Conservation (phyloP, 2,888 invertebrate genomes). For the Diaperis boleti region DNA sequence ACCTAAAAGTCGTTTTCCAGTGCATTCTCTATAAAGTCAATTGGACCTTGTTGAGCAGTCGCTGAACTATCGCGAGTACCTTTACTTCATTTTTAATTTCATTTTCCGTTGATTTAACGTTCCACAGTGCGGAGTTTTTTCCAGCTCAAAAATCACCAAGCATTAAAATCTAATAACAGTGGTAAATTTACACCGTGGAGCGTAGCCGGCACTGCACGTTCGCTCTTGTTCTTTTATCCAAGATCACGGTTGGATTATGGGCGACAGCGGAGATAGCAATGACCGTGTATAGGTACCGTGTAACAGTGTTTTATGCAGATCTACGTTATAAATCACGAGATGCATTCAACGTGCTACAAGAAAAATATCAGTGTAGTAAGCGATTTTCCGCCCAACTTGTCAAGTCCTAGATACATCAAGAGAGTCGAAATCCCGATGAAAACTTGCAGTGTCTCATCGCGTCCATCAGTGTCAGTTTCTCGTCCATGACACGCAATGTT, state of each 20-base stretch:
- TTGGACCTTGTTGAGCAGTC: no score
- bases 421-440: no score
- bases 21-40: no score
- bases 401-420: conserved; percentile 5
- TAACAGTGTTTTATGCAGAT: conserved; percentile 38
- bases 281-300: conserved; percentile 32
- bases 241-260: conserved; percentile 28
- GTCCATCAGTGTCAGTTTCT: no score
- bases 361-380: conserved; percentile 24
- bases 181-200: conserved; percentile 1
- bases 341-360: conserved; percentile 14
- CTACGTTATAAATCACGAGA: conserved; percentile 35
- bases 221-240: conserved; percentile 33
- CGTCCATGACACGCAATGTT: no score
- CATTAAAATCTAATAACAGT: not conserved
- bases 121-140: not conserved
- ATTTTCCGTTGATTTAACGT: not conserved
- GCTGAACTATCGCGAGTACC: not conserved
- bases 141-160: not conserved
- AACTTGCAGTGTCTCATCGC: no score
- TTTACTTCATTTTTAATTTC: not conserved
- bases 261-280: conserved; percentile 33
- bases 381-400: conserved; percentile 30
- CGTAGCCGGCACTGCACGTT: conserved; percentile 12
- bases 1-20: not conserved